Percentiles rank a stretch among this genome's conserved stretches.
phyloP scores from a whole-genome alignment of 2,888 invertebrate genomes.

The Fissipunctia ypsillon region DNA sequence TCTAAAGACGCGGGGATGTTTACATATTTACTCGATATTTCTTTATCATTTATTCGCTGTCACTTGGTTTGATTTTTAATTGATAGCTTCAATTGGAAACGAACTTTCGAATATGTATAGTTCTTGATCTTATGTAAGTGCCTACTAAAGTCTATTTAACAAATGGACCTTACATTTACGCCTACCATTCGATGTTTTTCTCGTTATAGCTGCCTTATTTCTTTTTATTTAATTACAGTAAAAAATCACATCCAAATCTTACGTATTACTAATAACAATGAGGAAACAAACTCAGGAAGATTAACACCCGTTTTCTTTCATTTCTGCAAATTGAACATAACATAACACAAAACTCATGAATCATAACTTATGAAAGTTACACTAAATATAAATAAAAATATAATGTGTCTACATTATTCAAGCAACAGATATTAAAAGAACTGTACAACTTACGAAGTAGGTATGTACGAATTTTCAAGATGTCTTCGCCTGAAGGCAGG shows the following conservation, averaged over 20 bases:
- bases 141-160: background rate
- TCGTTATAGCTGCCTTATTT: background rate
- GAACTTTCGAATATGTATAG: background rate
- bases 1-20: constrained; percentile 31
- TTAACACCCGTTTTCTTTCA: constrained; percentile 45
- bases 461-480: constrained; percentile 36
- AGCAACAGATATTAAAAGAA: constrained; percentile 44
- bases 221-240: background rate
- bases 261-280: background rate
- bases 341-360: constrained; percentile 51
- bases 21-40: constrained; percentile 28
- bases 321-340: constrained; percentile 48
- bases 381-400: constrained; percentile 37
- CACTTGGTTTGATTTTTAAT: constrained; percentile 24
- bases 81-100: constrained; percentile 10
- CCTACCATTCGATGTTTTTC: background rate
- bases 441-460: constrained; percentile 30
- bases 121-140: background rate
- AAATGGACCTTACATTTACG: background rate
- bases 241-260: background rate
- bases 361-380: constrained; percentile 53
- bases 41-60: constrained; percentile 23
- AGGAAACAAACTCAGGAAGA: constrained; percentile 18
- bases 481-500: constrained; percentile 58
- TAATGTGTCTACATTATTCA: constrained; percentile 25